These are phyloP conservation scores for Chondrilla cf. caribensis DNA, from an alignment of 37 sponge, comb jelly and placozoan genomes.

Conservation along the genomic window DNA sequence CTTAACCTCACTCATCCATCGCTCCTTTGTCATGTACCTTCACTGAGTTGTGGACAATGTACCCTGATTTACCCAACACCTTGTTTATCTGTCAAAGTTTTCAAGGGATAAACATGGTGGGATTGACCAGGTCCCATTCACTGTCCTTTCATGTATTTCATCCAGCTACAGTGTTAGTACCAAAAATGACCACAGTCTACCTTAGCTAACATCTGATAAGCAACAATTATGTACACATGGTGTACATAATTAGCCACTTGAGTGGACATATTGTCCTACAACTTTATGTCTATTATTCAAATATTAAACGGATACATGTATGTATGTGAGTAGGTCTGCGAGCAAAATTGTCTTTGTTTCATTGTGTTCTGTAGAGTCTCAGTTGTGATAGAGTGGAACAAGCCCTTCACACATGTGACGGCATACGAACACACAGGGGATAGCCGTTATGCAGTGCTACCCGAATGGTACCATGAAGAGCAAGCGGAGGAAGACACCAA, in stretches of 20 bases:
- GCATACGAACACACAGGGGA: slow-evolving; percentile 28
- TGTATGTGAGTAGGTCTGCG: neutral
- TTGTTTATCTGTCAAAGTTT: too few relatives aligned
- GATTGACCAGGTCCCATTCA: neutral
- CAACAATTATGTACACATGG: too few relatives aligned
- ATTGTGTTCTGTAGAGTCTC: slow-evolving; percentile 54
- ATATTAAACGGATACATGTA: neutral
- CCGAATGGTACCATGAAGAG: slow-evolving; percentile 56
- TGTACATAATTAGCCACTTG: too few relatives aligned
- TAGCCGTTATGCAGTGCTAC: slow-evolving; percentile 54
- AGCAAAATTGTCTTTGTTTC: neutral
- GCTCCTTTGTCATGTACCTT: too few relatives aligned
- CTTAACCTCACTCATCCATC: neutral
- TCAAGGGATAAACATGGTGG: neutral
- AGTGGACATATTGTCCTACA: too few relatives aligned
- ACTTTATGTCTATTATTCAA: too few relatives aligned
- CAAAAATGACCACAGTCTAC: too few relatives aligned
- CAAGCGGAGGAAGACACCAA: neutral
- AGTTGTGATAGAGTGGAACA: slow-evolving; percentile 67
- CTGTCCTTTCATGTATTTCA: neutral
- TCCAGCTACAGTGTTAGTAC: too few relatives aligned
- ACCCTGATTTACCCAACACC: too few relatives aligned
- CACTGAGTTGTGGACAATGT: too few relatives aligned
- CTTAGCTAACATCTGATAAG: too few relatives aligned
- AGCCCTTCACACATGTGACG: slow-evolving; percentile 56